Evolutionary conservation across 2,888 invertebrate species (phyloP), one percentile per base, ranked within the genome.

Genomic region (Acanthococcus lagerstroemiae): DNA sequence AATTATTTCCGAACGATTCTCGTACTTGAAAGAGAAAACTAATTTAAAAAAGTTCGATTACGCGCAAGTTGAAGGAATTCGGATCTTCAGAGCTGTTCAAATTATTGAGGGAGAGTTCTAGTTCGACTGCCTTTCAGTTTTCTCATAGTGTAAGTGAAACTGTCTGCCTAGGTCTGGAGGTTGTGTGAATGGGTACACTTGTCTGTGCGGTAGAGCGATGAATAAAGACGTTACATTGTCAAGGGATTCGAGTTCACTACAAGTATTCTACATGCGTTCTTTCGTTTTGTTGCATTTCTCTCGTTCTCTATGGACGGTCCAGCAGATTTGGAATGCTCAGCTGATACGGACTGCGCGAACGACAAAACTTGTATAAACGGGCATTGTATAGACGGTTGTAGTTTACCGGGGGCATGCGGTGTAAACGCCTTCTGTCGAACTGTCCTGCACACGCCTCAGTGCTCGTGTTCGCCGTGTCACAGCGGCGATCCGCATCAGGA

Each of bases 301-400:
- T 25, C 26, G 26, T 26, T 55, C 25, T 26, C 27, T 26, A 12
- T 7, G 44, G 30, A 24, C 30, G 25, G 21, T 21, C 21, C 37
- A 56, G 55, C 70, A 71, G 88, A 86, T 81, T 84, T 85, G 81
- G 88, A 90, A 84, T 92, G 92, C 82, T 85, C 85, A 81, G 85
- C 85, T 79, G 90, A 93, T 83, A 83, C 84, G 81, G 91, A 91
- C 81, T 94, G 93, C 81, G 86, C 90, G 72, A 86, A 86, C 80
- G 90, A 92, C 80, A 88, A 90, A 81, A 88, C 90, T 77, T 94
- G 93, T 81, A 84, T 90, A 79, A 88, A 88, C 80, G 84, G 87
- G 79, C 87, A 88, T 80, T 94, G 93, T 79, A 83, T 88, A 79
- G 90, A 93, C 79, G 93, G 92, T 71, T 94, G 93, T 80, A 85